Percentiles rank a stretch among this genome's conserved stretches.
Evolutionary conservation across 2,113 vertebrate species (phyloP).

Genomic region (Sander lucioperca): DNA sequence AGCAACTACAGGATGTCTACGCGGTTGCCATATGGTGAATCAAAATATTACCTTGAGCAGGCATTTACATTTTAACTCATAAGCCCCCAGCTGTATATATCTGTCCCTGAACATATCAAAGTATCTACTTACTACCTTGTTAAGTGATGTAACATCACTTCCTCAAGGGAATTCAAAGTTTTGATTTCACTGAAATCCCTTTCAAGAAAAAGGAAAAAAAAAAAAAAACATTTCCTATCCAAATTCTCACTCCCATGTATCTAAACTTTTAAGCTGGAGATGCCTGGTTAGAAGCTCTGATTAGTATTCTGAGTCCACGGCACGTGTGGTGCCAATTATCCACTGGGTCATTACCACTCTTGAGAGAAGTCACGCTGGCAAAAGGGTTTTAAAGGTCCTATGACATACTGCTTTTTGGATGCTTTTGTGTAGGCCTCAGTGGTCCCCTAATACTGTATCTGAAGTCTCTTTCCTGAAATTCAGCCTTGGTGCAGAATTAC

Average conservation of each 20-base stretch:
- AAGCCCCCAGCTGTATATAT: conserved; percentile 22
- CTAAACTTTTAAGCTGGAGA: conserved; percentile 46
- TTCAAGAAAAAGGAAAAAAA: conserved; percentile 33
- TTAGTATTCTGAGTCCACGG: conserved; percentile 72
- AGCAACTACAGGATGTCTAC: conserved; percentile 8
- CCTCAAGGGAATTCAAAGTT: conserved; percentile 40
- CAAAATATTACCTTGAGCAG: conserved; percentile 36
- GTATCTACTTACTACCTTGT: conserved; percentile 32
- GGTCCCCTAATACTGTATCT: no score
- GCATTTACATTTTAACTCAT: conserved; percentile 32
- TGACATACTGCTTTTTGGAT: no score
- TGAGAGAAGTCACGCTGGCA: conserved; percentile 57
- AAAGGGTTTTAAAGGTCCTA: conserved; percentile 4
- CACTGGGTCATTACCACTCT: conserved; percentile 66
- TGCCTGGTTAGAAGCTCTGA: conserved; percentile 59
- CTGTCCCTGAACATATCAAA: conserved; percentile 37
- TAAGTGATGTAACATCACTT: conserved; percentile 42
- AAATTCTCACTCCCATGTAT: conserved; percentile 38
- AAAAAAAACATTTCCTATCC: conserved; percentile 38
- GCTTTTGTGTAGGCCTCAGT: no score
- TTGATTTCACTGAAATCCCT: conserved; percentile 46
- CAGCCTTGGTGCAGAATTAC: no score
- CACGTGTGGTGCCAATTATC: conserved; percentile 71
- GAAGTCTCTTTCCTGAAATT: no score
- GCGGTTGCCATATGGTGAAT: conserved; percentile 43